phyloP scores from a whole-genome alignment of 1,140 invertebrate species.

The Lepidostoma basale region DNA sequence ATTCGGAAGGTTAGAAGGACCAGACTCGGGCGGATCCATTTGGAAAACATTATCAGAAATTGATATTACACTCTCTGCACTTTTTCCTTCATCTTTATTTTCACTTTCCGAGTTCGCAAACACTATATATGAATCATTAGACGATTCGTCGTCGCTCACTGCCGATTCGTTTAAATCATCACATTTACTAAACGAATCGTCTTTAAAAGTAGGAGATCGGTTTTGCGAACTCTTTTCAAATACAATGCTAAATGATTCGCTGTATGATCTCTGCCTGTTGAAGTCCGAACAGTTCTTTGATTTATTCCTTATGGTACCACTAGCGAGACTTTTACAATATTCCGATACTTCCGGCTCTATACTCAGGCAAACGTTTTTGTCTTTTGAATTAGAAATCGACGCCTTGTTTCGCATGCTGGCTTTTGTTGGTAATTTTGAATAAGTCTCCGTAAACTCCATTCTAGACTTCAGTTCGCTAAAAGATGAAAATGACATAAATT shows the following conservation, averaged over 20 bases:
- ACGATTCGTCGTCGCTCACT: slow-evolving; percentile 14
- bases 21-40: neutral
- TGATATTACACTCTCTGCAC: slow-evolving; percentile 35
- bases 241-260: slow-evolving; percentile 56
- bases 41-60: slow-evolving; percentile 32
- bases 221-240: slow-evolving; percentile 49
- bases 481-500: no score
- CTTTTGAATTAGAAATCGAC: slow-evolving; percentile 8
- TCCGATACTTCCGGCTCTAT: slow-evolving; percentile 36
- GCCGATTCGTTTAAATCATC: slow-evolving; percentile 6
- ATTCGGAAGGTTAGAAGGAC: neutral
- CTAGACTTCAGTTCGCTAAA: slow-evolving; percentile 33
- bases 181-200: neutral
- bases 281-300: slow-evolving; percentile 47
- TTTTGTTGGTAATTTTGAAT: slow-evolving; percentile 29
- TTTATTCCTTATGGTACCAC: slow-evolving; percentile 47
- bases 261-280: slow-evolving; percentile 54
- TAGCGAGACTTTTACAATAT: slow-evolving; percentile 49
- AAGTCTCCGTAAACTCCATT: slow-evolving; percentile 37
- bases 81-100: slow-evolving; percentile 12
- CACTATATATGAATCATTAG: slow-evolving; percentile 67
- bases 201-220: slow-evolving; percentile 33
- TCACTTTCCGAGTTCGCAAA: slow-evolving; percentile 53
- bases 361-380: slow-evolving; percentile 29
- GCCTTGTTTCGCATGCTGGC: neutral